Percentiles rank a stretch among this genome's conserved stretches.
These are phyloP conservation scores for Paramormyrops kingsleyae DNA, from an alignment of 2,113 vertebrate genomes.

Conservation along the genomic window DNA sequence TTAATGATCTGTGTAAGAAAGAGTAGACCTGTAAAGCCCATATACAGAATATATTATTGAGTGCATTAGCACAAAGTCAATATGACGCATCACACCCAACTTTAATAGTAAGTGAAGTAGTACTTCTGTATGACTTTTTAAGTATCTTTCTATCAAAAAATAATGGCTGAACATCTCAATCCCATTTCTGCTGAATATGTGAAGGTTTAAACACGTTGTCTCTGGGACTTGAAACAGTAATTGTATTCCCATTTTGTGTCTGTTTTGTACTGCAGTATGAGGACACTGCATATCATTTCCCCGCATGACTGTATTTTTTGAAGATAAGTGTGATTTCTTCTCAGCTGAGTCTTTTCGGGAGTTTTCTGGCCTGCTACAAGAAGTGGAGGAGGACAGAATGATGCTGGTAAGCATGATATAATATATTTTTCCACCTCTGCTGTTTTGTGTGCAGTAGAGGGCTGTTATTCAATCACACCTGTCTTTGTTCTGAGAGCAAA, in stretches of 20 bases:
- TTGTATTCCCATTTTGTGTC: background rate
- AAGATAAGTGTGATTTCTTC: slow-evolving; percentile 24
- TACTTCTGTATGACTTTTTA: background rate
- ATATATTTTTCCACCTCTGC: background rate
- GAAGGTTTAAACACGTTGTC: background rate
- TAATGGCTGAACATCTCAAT: background rate
- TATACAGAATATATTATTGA: background rate
- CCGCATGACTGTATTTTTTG: background rate
- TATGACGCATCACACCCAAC: background rate
- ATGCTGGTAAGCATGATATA: slow-evolving; percentile 78
- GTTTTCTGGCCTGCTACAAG: slow-evolving; percentile 86
- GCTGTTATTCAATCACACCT: background rate
- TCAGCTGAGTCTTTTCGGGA: slow-evolving; percentile 94
- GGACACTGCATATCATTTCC: background rate
- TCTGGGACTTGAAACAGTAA: background rate
- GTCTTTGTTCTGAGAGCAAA: background rate
- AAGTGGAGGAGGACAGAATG: slow-evolving; percentile 89
- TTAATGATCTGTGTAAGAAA: background rate
- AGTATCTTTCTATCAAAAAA: background rate
- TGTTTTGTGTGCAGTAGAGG: background rate
- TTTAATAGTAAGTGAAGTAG: background rate
- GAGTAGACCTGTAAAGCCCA: background rate
- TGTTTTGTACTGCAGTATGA: background rate
- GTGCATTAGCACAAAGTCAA: background rate
- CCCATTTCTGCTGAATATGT: background rate